These are phyloP conservation scores for Myodes glareolus DNA, from an alignment of 2,113 vertebrate genomes.

Conservation along the genomic window DNA sequence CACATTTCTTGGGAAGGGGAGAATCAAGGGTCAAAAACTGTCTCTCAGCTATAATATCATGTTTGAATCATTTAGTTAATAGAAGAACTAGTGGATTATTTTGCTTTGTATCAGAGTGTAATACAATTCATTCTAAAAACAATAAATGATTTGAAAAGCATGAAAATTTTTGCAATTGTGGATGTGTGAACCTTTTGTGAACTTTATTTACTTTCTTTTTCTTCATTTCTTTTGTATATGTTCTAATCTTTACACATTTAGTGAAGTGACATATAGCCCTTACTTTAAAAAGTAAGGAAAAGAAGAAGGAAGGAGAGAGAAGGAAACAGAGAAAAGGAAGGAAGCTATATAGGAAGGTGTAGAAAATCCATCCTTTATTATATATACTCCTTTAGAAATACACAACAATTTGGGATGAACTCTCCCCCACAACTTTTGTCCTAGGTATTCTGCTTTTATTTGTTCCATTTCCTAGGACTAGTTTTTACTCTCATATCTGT, in stretches of 20 bases:
- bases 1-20: neutral
- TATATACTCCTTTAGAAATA: neutral
- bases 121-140: neutral
- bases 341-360: neutral
- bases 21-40: neutral
- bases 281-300: neutral
- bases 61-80: neutral
- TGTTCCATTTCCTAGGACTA: neutral
- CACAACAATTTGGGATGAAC: neutral
- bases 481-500: neutral
- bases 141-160: neutral
- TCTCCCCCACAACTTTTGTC: neutral
- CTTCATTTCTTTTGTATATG: neutral
- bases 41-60: neutral
- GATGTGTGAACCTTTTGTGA: neutral
- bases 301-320: too few species aligned
- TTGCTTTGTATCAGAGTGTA: neutral
- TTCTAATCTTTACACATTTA: neutral
- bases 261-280: neutral
- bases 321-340: too few species aligned
- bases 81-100: neutral
- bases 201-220: neutral
- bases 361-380: neutral
- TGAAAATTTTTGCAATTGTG: neutral
- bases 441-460: neutral